Base-by-base conservation (phyloP, 2,113 vertebrate genomes). In the Carassius carassius region DNA sequence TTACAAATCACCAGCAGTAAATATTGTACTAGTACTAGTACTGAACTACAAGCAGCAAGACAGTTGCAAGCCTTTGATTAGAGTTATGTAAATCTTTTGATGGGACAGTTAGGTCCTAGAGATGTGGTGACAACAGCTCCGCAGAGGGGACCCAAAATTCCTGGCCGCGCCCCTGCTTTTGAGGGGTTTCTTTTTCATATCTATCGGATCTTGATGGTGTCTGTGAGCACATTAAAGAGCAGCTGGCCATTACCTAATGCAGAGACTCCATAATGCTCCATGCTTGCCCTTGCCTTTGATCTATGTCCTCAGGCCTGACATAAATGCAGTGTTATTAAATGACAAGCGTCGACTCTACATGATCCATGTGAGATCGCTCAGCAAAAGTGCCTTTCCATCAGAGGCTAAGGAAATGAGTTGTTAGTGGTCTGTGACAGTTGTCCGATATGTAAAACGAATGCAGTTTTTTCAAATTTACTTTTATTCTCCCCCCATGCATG, bases 361-460 rank as follows among this genome's bases (percentile, higher is more conserved):
- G 94, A 94, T 94, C 92, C 90, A 94, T 92, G 82, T 60, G 85
- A 78, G 73, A 86, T 86, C 83, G 84, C 80, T 90, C 84, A 83
- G 89, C 86, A 90, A 92, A 90, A 93, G 93, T 87, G 89, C 90
- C 91, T 92, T 84, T 95, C 91, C 92, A 94, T 95, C 93, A 94
- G 85, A 62, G 85, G 70, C 35, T 21, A 2, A 70, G 80, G 14
- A 90, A 92, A 91, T 86, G 87, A 91, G 88, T 87, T 80, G 78
- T 85, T 58, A 84, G 88, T 86, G 87, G 86, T 89, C 85, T 82
- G 84, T 89, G 93, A 93, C 94, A 93, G 91, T 86, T 94, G 86
- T 92, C 89, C 94, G 80, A 95, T 95, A 93, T 94, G 91, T 89
- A 92, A 93, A 94, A 92, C 89, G 89, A 89, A 86, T 70, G 62